Evolutionary conservation across 2,888 invertebrate genomes (phyloP).

Genomic region (Brachyopa scutellaris): DNA sequence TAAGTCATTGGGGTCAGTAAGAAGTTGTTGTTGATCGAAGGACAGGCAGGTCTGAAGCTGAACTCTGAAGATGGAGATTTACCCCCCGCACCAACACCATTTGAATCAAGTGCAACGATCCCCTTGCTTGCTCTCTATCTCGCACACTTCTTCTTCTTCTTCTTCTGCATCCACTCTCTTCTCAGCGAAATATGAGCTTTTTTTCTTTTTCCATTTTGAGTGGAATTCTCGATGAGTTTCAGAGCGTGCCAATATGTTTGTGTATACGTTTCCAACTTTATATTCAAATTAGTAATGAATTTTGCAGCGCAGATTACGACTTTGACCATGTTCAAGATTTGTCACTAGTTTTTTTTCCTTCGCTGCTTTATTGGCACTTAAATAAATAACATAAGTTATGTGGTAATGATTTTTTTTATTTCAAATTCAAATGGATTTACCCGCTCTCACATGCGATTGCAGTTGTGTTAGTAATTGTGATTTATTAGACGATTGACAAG

Average conservation of each 20-base stretch:
- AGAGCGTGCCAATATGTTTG: slow-evolving; percentile 61
- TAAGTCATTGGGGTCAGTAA: slow-evolving; percentile 65
- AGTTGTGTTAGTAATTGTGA: not conserved
- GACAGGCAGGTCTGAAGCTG: slow-evolving; percentile 19
- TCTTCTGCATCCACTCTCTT: too few relatives aligned
- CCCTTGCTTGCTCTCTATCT: slow-evolving; percentile 26
- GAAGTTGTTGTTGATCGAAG: slow-evolving; percentile 63
- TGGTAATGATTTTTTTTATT: slow-evolving; percentile 36
- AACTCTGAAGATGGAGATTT: slow-evolving; percentile 41
- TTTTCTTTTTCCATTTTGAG: slow-evolving; percentile 12
- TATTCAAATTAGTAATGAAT: slow-evolving; percentile 50
- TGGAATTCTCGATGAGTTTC: slow-evolving; percentile 56
- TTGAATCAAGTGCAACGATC: slow-evolving; percentile 67
- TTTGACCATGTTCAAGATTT: slow-evolving; percentile 59
- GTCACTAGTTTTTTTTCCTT: slow-evolving; percentile 18
- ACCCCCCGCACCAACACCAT: slow-evolving; percentile 32
- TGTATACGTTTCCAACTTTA: slow-evolving; percentile 31
- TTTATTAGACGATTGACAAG: slow-evolving; percentile 6
- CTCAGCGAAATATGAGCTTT: slow-evolving; percentile 62
- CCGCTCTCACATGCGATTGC: not conserved
- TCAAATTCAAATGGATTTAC: slow-evolving; percentile 6
- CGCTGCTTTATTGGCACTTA: slow-evolving; percentile 34
- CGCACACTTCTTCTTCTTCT: too few relatives aligned
- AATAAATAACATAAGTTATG: slow-evolving; percentile 45
- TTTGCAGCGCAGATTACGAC: slow-evolving; percentile 49